A percentile compares a stretch with the other conserved stretches of the same genome.
These are phyloP conservation scores for Poeciliopsis paucimaculata DNA, from an alignment of 2,797 vertebrate species.

Conservation along the genomic window DNA sequence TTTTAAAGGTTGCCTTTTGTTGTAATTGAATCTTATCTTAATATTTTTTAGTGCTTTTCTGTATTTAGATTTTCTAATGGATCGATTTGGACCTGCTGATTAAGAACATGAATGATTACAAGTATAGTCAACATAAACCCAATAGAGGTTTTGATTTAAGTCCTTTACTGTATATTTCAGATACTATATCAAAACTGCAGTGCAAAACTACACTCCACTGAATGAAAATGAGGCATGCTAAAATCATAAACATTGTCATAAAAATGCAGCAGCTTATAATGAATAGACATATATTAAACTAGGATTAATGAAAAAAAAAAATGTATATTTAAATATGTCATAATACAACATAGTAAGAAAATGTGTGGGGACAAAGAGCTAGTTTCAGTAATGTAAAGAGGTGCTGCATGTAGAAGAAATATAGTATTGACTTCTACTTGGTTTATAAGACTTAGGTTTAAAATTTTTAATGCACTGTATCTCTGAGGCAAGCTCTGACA, in stretches of 20 bases:
- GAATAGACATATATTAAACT: neutral
- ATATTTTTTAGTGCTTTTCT: neutral
- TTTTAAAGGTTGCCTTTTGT: neutral
- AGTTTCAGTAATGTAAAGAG: neutral
- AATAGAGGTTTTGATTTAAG: neutral
- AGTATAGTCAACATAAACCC: neutral
- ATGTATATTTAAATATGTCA: too few species aligned
- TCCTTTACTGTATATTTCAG: neutral
- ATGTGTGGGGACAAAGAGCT: neutral
- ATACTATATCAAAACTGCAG: neutral
- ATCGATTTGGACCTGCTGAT: neutral
- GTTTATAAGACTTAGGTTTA: neutral
- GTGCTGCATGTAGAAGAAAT: neutral
- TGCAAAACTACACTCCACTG: neutral
- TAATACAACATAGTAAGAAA: neutral
- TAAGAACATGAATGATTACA: neutral
- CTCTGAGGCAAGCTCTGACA: neutral
- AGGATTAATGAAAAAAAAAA: too few species aligned
- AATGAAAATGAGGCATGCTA: neutral
- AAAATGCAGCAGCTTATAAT: neutral
- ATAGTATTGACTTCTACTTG: neutral
- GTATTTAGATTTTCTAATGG: neutral
- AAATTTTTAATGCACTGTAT: neutral
- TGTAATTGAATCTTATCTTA: neutral
- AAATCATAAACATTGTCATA: too few species aligned